Base-by-base conservation (phyloP, 2,113 vertebrate species). In the Seriola quinqueradiata region DNA sequence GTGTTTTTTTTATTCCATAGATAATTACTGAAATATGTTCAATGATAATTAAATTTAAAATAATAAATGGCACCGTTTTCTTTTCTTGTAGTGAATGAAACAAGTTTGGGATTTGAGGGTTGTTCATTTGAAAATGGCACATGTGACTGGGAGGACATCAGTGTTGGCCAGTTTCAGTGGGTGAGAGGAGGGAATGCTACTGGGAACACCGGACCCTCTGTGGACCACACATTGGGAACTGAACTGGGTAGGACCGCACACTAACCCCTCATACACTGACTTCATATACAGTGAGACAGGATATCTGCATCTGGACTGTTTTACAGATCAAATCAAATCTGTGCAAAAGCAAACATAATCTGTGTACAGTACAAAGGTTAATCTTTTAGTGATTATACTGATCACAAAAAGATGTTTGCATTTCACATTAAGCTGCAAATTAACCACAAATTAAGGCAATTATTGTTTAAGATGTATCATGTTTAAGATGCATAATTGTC, bases 51-150 rank as follows among this genome's bases (percentile, higher is more conserved):
- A 19, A 21, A 1, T 13, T 16, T 28, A 19, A 17, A 16, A 58
- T 16, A 46, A 23, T 4, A 25, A 70, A 52, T 5, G 0, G 19
- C 34, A 1, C 0, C 2, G 0, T 70, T 16, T 77, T 17, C 8
- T 59, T 80, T 68, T 60, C 17, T 32, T 64, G 0, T 3, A 94
- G 92, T 46, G 42, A 91, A 91, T 82, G 92, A 90, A 74, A 92
- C 90, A 28, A 34, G 70, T 77, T 75, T 57, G 8, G 82, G 42
- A 38, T 95, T 96, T 90, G 67, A 25, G 32, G 87, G 90, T 21
- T 96, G 95, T 63, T 84, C 90, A 2, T 96, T 96, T 91, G 95
- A 95, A 85, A 88, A 70, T 23, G 90, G 75, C 38, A 93, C 88
- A 0, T 96, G 95, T 85, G 80, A 76, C 21, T 96, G 95, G 95